Evolutionary conservation across 1,140 invertebrate species (phyloP), one percentile per base, ranked within the genome.

Genomic region (Pogonomyrmex barbatus): DNA sequence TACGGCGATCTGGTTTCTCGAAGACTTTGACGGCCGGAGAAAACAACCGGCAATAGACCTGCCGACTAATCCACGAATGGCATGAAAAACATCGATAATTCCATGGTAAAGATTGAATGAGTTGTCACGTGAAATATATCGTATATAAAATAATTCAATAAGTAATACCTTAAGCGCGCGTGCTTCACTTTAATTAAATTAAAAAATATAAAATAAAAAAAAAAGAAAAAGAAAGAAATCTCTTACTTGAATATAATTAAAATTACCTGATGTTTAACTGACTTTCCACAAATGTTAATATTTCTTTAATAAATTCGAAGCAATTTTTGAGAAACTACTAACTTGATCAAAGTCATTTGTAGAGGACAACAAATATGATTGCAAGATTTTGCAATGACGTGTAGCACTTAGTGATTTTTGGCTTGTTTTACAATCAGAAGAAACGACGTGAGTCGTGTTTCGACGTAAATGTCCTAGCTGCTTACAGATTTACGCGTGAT

Each of bases 401-500:
- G 58, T 30, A 63, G 63, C 17, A 39, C 54, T 84, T 47, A 30
- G 10, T 24, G 33, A 83, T 83, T 75, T 24, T 70, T 36, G 52
- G 14, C 36, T n/a, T 45, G 12, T 54, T 68, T 79, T 56, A 47
- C 36, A 39, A 86, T 70, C 33, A 33, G 54, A 47, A 62, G 79
- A 63, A 56, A 12, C 54, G 52, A 56, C 12, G 6, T 42, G 42
- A 62, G n/a, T 33, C 56, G 30, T 33, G 17, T 78, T 54, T 42
- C 63, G 81, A 90, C 88, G 88, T 92, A 92, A 92, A 91, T 93
- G 93, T 93, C 90, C 86, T 73, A 87, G 89, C 45, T 54, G 24
- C 86, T 82, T 76, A 89, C 87, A 87, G 92, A 91, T 93, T 93
- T 93, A 92, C 89, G 88, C 90, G 88, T 82, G 88, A 89, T 88